Evolutionary conservation across 2,888 invertebrate genomes (phyloP).

Genomic region (Yponomeuta sedellus): DNA sequence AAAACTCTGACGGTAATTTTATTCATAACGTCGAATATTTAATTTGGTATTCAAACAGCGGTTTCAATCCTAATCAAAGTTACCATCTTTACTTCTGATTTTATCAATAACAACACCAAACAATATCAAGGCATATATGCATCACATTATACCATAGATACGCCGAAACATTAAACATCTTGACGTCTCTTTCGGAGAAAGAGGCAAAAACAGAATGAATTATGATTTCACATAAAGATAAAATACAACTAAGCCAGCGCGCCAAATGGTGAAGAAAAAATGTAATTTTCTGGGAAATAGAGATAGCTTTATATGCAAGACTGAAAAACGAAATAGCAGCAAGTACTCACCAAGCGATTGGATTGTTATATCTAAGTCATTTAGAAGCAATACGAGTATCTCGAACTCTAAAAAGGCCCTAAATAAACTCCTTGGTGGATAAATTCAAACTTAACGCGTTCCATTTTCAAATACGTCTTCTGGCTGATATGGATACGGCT

Average conservation of each 20-base stretch:
- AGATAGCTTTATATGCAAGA: constrained; percentile 33
- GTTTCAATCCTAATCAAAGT: not conserved
- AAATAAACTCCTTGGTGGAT: constrained; percentile 2
- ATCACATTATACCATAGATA: constrained; percentile 48
- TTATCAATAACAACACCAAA: constrained; percentile 49
- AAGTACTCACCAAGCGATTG: constrained; percentile 15
- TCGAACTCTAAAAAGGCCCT: not conserved
- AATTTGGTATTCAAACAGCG: not conserved
- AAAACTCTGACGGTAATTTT: not conserved
- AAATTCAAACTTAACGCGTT: not conserved
- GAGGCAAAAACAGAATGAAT: constrained; percentile 67
- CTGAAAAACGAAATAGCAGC: constrained; percentile 48
- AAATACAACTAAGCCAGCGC: constrained; percentile 69
- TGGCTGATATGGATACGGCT: not conserved
- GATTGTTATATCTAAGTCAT: constrained; percentile 4
- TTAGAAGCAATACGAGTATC: not conserved
- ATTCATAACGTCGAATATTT: not conserved
- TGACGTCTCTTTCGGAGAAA: constrained; percentile 45
- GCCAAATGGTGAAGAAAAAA: constrained; percentile 68
- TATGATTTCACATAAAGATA: constrained; percentile 74
- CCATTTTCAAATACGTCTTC: not conserved
- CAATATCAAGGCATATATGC: constrained; percentile 21
- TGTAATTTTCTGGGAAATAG: constrained; percentile 57
- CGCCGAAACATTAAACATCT: constrained; percentile 57
- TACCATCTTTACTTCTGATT: constrained; percentile 4